Conservation (phyloP, 2,888 invertebrate genomes). For the Cybosia mesomella region DNA sequence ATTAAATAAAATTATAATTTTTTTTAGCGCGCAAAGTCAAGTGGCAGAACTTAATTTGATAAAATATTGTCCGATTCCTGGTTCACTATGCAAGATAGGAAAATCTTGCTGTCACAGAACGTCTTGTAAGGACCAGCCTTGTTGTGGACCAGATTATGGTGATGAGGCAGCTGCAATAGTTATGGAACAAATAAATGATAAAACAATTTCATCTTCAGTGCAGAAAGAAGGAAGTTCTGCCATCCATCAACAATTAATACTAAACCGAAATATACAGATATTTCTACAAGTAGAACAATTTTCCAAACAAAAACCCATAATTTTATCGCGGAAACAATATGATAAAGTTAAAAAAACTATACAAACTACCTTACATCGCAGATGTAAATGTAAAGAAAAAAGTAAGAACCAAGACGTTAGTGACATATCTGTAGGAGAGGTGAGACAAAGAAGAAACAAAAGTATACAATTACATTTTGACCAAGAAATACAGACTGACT, state of each 20-base stretch:
- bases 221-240: conserved; percentile 29
- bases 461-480: conserved; percentile 20
- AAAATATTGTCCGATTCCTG: conserved; percentile 27
- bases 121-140: neutral
- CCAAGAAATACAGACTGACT: conserved; percentile 52
- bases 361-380: conserved; percentile 51
- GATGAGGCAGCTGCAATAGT: neutral
- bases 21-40: conserved; percentile 48
- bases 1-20: too few species aligned
- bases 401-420: conserved; percentile 42
- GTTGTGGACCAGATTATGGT: neutral
- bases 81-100: conserved; percentile 5
- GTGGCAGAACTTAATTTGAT: conserved; percentile 39
- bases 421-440: conserved; percentile 59
- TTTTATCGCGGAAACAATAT: conserved; percentile 71
- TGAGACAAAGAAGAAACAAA: conserved; percentile 51
- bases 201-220: neutral
- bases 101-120: neutral
- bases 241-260: conserved; percentile 55
- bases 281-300: conserved; percentile 66
- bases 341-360: conserved; percentile 71
- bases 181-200: neutral
- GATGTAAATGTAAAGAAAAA: conserved; percentile 33
- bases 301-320: conserved; percentile 66
- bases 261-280: conserved; percentile 67